These are phyloP conservation scores for Neodiprion fabricii DNA, from an alignment of 1,140 invertebrate species.

Conservation along the genomic window DNA sequence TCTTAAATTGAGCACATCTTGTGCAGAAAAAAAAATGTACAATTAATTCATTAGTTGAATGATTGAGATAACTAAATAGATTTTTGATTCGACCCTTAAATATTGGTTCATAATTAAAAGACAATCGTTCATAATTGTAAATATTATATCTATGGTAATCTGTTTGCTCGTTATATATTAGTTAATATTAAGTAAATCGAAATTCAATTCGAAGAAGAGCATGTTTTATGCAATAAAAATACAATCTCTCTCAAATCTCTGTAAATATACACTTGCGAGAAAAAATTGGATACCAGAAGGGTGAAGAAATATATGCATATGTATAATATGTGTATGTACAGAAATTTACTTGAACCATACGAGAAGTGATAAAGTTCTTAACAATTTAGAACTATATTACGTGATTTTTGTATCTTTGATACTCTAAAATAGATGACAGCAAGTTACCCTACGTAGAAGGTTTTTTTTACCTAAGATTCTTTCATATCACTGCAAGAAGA, in stretches of 20 bases:
- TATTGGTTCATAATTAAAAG: not conserved
- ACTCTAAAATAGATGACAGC: not conserved
- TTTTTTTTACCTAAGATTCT: not conserved
- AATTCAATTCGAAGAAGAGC: not conserved
- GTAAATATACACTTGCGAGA: not conserved
- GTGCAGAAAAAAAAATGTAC: not conserved
- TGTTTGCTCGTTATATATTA: not conserved
- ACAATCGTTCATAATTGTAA: not conserved
- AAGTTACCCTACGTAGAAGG: not conserved
- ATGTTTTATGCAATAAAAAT: not conserved
- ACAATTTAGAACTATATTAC: not conserved
- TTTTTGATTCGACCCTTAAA: not conserved
- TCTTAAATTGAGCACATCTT: not conserved
- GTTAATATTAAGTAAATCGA: not conserved
- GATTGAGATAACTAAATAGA: not conserved
- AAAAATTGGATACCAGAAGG: not conserved
- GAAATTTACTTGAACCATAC: not conserved
- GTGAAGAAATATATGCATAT: slow-evolving; percentile 1
- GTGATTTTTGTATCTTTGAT: not conserved
- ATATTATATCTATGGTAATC: not conserved
- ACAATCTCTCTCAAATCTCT: not conserved
- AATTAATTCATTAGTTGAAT: not conserved
- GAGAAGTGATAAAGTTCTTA: not conserved
- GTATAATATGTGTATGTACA: not conserved
- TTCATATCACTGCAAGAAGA: not conserved